These are phyloP conservation scores for Elgaria multicarinata DNA, from an alignment of 2,113 vertebrate genomes.

Conservation along the genomic window DNA sequence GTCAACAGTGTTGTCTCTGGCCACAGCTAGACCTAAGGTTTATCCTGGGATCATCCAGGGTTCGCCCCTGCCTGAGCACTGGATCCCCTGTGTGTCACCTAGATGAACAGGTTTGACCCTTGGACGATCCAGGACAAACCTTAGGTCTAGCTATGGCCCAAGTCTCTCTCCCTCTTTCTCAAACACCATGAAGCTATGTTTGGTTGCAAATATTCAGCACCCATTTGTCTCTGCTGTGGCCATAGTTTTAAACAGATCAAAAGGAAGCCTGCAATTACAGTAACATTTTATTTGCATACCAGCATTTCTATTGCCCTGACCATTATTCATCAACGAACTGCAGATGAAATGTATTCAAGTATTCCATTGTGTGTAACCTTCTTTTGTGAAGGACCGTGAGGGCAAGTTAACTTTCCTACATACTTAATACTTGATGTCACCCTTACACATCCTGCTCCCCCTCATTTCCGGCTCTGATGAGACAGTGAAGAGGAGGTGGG, in stretches of 20 bases:
- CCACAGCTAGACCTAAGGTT: too few species aligned
- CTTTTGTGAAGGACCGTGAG: neutral
- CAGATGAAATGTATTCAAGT: neutral
- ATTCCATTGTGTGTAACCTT: neutral
- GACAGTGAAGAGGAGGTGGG: neutral
- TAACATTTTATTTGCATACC: neutral
- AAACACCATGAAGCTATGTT: neutral
- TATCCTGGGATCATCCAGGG: too few species aligned
- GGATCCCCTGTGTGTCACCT: too few species aligned
- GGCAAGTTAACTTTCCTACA: neutral
- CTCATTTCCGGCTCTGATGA: neutral
- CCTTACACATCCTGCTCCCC: too few species aligned
- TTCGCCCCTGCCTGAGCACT: too few species aligned
- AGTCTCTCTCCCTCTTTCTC: too few species aligned
- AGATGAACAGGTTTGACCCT: too few species aligned
- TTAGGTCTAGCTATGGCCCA: too few species aligned
- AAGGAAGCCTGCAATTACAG: neutral
- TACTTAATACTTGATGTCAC: too few species aligned
- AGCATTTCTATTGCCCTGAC: neutral
- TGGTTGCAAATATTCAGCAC: neutral
- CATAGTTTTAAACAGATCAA: neutral
- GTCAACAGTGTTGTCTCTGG: neutral
- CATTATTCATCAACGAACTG: neutral
- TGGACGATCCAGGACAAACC: too few species aligned
- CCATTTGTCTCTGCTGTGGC: neutral